phyloP scores from a whole-genome alignment of 1,140 invertebrate genomes.

The Physella acuta region DNA sequence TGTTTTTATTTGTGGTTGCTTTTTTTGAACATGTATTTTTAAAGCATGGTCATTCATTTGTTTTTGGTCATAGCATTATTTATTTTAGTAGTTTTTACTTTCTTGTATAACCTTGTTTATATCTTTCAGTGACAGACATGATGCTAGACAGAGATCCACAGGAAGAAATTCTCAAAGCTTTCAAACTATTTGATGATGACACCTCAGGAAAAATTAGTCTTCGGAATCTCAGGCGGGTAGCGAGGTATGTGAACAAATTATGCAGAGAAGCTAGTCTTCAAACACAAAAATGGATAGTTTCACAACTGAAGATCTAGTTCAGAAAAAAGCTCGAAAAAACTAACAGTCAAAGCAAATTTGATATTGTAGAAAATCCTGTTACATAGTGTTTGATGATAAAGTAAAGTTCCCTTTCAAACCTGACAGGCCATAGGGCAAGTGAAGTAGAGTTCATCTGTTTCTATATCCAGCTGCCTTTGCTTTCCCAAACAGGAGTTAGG shows the following conservation, averaged over 20 bases:
- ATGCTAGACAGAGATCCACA: conserved; percentile 60
- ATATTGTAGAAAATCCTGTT: too few relatives aligned
- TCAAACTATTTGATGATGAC: conserved; percentile 62
- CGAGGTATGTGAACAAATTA: conserved; percentile 57
- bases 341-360: not conserved
- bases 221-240: conserved; percentile 57
- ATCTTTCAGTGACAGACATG: conserved; percentile 58
- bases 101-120: too few relatives aligned
- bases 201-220: conserved; percentile 60
- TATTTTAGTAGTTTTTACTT: too few relatives aligned
- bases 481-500: too few relatives aligned
- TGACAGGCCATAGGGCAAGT: too few relatives aligned
- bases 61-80: not conserved
- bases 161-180: conserved; percentile 60
- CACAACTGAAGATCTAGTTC: not conserved
- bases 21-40: not conserved
- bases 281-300: not conserved
- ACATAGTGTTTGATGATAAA: not conserved
- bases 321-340: too few relatives aligned
- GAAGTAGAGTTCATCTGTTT: too few relatives aligned
- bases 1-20: not conserved
- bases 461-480: too few relatives aligned
- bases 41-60: not conserved
- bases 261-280: too few relatives aligned
- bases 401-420: too few relatives aligned